Conservation (phyloP, 1,140 invertebrate genomes). For the Lordiphosa clarofinis region DNA sequence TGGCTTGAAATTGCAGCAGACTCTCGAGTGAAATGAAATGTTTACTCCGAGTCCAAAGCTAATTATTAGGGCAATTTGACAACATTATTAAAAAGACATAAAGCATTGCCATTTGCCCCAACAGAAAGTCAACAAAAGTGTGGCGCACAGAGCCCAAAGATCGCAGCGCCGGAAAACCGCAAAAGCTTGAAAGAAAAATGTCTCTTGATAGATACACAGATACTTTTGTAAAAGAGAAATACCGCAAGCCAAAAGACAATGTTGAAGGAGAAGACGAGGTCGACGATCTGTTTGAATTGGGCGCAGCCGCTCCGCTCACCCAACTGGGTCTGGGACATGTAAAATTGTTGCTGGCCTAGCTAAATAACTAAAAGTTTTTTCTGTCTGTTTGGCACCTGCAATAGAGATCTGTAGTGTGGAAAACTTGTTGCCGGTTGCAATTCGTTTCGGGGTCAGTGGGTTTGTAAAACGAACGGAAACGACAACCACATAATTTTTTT, state of each 20-base stretch:
- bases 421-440: slow-evolving; percentile 47
- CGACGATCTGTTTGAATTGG: slow-evolving; percentile 35
- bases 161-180: slow-evolving; percentile 59
- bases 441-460: slow-evolving; percentile 54
- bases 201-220: slow-evolving; percentile 35
- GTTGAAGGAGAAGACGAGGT: slow-evolving; percentile 29
- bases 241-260: slow-evolving; percentile 54
- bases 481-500: not conserved
- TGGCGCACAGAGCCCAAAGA: slow-evolving; percentile 24
- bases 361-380: slow-evolving; percentile 37
- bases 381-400: slow-evolving; percentile 50
- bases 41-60: too few species aligned
- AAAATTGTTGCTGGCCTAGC: slow-evolving; percentile 48
- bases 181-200: slow-evolving; percentile 54
- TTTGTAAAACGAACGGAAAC: slow-evolving; percentile 51
- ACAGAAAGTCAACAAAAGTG: slow-evolving; percentile 16
- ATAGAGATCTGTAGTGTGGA: slow-evolving; percentile 14
- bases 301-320: slow-evolving; percentile 21
- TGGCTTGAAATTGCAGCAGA: slow-evolving; percentile 2
- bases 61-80: slow-evolving; percentile 21
- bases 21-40: too few species aligned
- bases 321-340: slow-evolving; percentile 53
- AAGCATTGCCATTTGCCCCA: slow-evolving; percentile 43
- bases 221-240: slow-evolving; percentile 39
- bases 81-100: slow-evolving; percentile 74